These are phyloP conservation scores for Plebejus melissa DNA, from an alignment of 2,888 invertebrate species.

Conservation along the genomic window DNA sequence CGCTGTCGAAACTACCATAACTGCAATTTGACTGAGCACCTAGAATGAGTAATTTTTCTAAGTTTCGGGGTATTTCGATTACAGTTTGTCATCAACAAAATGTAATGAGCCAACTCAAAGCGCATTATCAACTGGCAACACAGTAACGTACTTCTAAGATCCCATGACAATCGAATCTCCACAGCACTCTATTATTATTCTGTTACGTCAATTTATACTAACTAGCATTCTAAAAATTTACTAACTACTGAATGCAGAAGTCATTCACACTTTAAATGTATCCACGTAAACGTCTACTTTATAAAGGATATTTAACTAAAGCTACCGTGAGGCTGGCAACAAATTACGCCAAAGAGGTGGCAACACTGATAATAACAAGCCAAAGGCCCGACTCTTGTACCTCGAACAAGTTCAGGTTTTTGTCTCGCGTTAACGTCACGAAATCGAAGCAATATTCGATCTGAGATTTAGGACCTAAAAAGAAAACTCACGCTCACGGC, in stretches of 20 bases:
- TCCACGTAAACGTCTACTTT: conserved; percentile 72
- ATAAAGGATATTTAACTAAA: conserved; percentile 70
- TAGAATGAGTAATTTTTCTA: conserved; percentile 3
- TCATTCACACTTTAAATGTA: conserved; percentile 65
- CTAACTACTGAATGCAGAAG: conserved; percentile 74
- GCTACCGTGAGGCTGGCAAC: conserved; percentile 65
- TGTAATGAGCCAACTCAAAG: conserved; percentile 47
- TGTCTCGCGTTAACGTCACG: too few species aligned
- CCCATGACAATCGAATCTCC: conserved; percentile 28
- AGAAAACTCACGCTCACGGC: too few species aligned
- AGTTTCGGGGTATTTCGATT: conserved; percentile 8
- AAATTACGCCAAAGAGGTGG: conserved; percentile 28
- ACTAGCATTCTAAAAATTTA: conserved; percentile 78
- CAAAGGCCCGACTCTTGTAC: background rate
- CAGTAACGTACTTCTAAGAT: conserved; percentile 32
- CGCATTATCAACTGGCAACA: conserved; percentile 63
- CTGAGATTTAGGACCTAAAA: too few species aligned
- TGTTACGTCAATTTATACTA: conserved; percentile 70
- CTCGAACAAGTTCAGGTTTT: background rate
- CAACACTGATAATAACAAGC: background rate
- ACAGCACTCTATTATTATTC: conserved; percentile 42
- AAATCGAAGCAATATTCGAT: too few species aligned
- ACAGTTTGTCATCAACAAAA: conserved; percentile 25
- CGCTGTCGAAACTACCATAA: background rate
- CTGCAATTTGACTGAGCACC: background rate